Base-by-base conservation (phyloP, 1,140 invertebrate species). In the Mamestra configurata region DNA sequence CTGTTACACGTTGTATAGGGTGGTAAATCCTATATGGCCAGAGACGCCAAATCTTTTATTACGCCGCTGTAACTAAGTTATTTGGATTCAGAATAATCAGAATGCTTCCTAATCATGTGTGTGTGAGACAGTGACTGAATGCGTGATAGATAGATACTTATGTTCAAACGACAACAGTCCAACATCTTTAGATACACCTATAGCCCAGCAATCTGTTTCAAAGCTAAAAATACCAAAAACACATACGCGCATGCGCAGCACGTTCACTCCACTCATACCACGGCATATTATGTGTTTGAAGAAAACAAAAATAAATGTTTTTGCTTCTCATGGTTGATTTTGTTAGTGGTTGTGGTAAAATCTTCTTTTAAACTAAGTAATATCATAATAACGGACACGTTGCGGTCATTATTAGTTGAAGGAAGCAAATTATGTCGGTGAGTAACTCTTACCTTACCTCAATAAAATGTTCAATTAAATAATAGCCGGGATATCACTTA, bases 171-270 rank as follows among this genome's bases (percentile, higher is more conserved):
- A 15, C 15, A 49, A n/a, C 43, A 49, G 43, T 49, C 11, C 13
- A 15, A 49, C 43, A 49, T 49, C 43, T 49, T n/a, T 49, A 55
- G 20, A 46, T 49, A 11, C 11, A 49, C n/a, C 66, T 46, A 46
- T n/a, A 70, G 20, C 43, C 66, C 31, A 64, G 35, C n/a, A 10
- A 18, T 37, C 59, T 64, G 5, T 64, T 70, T 49, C 13, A 46
- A 70, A 46, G 40, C 66, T 70, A 70, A 70, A 70, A 70, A 70
- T 70, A 70, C n/a, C 22, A 46, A 7, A 43, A 13, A 18, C 18
- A 40, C 57, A 18, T 37, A 37, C 59, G 57, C 53, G 55, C 55
- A 46, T 70, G 66, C 66, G 66, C 66, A 70, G 27, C 43, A 43
- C 37, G 49, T 55, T 49, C 55, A 18, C 5, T 22, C 22, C 7